Evolutionary conservation across 2,888 invertebrate genomes (phyloP).

Genomic region (Erebia palarica): DNA sequence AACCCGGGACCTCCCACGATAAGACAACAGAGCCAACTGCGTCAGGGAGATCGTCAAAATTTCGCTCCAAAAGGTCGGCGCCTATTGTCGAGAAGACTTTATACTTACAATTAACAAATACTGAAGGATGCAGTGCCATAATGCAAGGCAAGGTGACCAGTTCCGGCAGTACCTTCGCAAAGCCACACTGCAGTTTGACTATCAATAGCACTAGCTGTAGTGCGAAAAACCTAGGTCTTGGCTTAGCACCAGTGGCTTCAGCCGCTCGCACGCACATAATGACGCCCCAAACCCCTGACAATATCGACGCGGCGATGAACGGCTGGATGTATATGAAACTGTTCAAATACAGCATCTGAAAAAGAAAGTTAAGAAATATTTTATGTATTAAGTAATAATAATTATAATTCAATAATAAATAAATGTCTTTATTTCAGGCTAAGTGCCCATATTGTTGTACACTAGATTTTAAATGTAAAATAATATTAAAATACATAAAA

Average conservation of each 20-base stretch:
- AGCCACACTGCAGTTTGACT: conserved; percentile 85
- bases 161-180: conserved; percentile 81
- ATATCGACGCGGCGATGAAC: conserved; percentile 84
- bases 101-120: conserved; percentile 85
- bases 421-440: too few relatives aligned
- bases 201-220: conserved; percentile 85
- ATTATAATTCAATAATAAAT: too few relatives aligned
- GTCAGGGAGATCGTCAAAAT: too few relatives aligned
- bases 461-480: too few relatives aligned
- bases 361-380: not conserved
- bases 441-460: too few relatives aligned
- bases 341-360: conserved; percentile 81
- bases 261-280: conserved; percentile 82
- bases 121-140: conserved; percentile 84
- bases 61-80: too few relatives aligned
- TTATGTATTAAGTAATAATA: too few relatives aligned
- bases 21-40: too few relatives aligned
- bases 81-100: not conserved
- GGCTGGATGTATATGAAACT: conserved; percentile 85
- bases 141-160: conserved; percentile 83
- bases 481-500: too few relatives aligned
- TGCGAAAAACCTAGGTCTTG: conserved; percentile 79
- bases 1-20: too few relatives aligned
- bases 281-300: conserved; percentile 87
- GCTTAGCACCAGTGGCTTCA: conserved; percentile 67